Percentiles rank a stretch among this genome's conserved stretches.
Conservation (phyloP, 2,888 invertebrate species). For the Dryobota labecula region DNA sequence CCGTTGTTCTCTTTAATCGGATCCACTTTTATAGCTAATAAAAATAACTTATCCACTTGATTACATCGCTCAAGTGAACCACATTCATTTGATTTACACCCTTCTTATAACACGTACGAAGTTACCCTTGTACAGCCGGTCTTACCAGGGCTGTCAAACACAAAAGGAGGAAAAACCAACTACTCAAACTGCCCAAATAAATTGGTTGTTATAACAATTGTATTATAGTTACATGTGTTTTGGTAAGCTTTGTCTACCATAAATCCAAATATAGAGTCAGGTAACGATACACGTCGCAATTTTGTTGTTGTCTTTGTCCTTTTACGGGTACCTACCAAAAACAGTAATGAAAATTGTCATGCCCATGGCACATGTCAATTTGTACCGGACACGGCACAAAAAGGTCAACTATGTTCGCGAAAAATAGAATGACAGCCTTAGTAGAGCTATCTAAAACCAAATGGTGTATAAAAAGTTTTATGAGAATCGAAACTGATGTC, state of each 20-base stretch:
- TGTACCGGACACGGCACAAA: slow-evolving; percentile 30
- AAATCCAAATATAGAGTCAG: slow-evolving; percentile 13
- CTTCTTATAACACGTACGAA: slow-evolving; percentile 43
- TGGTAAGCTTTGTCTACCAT: slow-evolving; percentile 2
- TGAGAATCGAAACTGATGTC: slow-evolving; percentile 27
- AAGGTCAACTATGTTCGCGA: slow-evolving; percentile 24
- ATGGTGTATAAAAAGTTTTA: slow-evolving; percentile 21
- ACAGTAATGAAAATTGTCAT: slow-evolving; percentile 50
- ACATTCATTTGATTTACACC: slow-evolving; percentile 57
- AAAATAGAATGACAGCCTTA: slow-evolving; percentile 24
- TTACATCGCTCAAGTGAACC: slow-evolving; percentile 35
- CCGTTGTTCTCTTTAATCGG: slow-evolving; percentile 17
- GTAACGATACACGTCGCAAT: slow-evolving; percentile 11
- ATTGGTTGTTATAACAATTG: slow-evolving; percentile 46
- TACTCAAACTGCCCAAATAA: slow-evolving; percentile 40
- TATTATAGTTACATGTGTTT: slow-evolving; percentile 24
- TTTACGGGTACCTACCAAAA: slow-evolving; percentile 37
- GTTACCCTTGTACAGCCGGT: slow-evolving; percentile 29
- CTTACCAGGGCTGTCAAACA: slow-evolving; percentile 42
- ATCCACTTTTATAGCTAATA: slow-evolving; percentile 41
- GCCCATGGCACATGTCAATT: slow-evolving; percentile 42
- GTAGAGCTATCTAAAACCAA: slow-evolving; percentile 4
- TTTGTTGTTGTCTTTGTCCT: slow-evolving; percentile 29
- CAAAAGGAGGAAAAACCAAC: slow-evolving; percentile 46
- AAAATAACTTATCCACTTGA: slow-evolving; percentile 43